Percentiles rank a stretch among this genome's conserved stretches.
Evolutionary conservation across 2,797 vertebrate species (phyloP).

Genomic region (Muraenolepis orangiensis): DNA sequence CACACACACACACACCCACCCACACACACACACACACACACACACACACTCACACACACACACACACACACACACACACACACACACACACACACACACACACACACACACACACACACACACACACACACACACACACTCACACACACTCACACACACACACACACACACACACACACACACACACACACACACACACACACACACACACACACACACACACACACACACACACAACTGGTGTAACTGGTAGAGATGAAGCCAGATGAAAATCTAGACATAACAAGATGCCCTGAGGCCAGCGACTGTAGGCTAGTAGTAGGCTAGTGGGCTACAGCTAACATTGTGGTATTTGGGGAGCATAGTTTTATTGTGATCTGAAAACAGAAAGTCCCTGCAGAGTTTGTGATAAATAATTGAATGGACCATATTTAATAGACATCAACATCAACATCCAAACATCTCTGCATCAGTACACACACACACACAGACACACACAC

Average conservation of each 20-base stretch:
- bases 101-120: not conserved
- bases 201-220: not conserved
- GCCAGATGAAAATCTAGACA: no score
- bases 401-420: not conserved
- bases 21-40: not conserved
- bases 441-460: not conserved
- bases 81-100: not conserved
- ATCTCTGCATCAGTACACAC: not conserved
- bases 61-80: no score
- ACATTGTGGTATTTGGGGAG: not conserved
- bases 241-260: no score
- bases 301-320: not conserved
- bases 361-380: not conserved
- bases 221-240: no score
- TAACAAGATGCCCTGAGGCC: not conserved
- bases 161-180: no score
- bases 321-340: not conserved
- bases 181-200: not conserved
- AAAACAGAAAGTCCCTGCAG: not conserved
- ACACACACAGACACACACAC: slow-evolving; percentile 6
- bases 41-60: slow-evolving; percentile 2
- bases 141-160: not conserved
- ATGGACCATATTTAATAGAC: not conserved
- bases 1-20: not conserved
- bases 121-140: not conserved